These are phyloP conservation scores for Lithophane semibrunnea DNA, from an alignment of 2,888 invertebrate genomes.

Conservation along the genomic window DNA sequence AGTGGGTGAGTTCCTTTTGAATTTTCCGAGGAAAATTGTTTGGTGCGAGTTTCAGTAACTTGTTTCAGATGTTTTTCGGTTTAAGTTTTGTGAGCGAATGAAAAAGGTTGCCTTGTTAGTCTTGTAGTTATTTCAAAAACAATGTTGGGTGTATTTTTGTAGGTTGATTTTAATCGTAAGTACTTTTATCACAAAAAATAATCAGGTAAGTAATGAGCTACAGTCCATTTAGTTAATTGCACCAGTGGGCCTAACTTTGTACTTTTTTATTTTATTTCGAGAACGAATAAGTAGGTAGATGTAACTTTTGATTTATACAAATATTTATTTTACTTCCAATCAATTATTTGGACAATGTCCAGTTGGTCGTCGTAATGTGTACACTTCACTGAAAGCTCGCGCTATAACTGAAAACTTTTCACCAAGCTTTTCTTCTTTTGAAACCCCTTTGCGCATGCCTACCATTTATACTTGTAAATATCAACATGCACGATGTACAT, in stretches of 20 bases:
- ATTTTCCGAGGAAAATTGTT: constrained; percentile 24
- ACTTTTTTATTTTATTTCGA: neutral
- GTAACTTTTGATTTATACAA: neutral
- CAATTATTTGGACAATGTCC: neutral
- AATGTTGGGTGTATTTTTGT: constrained; percentile 3
- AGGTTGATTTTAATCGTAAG: constrained; percentile 26
- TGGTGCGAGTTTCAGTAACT: neutral
- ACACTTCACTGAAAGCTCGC: constrained; percentile 68
- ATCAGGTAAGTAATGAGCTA: constrained; percentile 37
- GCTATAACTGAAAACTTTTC: constrained; percentile 77
- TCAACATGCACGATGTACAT: constrained; percentile 26
- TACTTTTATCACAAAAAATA: constrained; percentile 32
- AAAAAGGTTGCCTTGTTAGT: neutral
- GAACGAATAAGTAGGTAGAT: neutral
- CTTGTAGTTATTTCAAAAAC: neutral
- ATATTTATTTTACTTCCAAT: neutral
- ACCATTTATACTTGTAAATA: constrained; percentile 20
- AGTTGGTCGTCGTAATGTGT: constrained; percentile 28
- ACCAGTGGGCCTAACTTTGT: neutral
- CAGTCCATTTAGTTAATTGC: constrained; percentile 38
- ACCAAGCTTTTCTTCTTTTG: constrained; percentile 69
- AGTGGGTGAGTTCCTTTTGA: constrained; percentile 56
- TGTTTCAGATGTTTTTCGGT: constrained; percentile 14
- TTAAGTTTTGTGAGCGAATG: constrained; percentile 15
- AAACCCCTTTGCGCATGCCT: constrained; percentile 74